Evolutionary conservation across 2,888 invertebrate genomes (phyloP), one percentile per base, ranked within the genome.

Genomic region (Aphidius colemani): DNA sequence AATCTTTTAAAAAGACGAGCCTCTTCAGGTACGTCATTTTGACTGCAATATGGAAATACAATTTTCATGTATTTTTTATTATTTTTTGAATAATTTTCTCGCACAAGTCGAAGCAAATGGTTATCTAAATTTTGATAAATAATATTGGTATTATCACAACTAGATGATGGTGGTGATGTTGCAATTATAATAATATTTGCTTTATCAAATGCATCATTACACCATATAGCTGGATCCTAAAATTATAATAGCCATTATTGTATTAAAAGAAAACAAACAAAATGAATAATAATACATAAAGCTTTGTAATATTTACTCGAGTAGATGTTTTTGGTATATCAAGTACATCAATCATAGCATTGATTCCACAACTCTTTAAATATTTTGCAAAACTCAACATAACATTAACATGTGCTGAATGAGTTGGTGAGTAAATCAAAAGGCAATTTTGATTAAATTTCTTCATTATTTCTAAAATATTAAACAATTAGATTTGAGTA

Each of bases 181-280:
- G 75, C 75, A 10, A 82, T 71, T 41, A 81, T 66, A 63, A 82
- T 70, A 9, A 76, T 69, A 11, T 82, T 77, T 0, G 80, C 78
- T 1, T 61, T 69, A 4, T 72, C 65, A 59, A 82, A 79, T 56
- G 81, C 79, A 7, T 72, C 70, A 43, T 76, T 77, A 63, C 78
- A 82, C 81, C 82, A 82, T 5, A 73, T 63, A 11, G 74, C 74
- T 1, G 79, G 78, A 70, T 80, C 79, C 82, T 82, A 11, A 53
- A 44, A 66, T 41, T 8, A 58, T 18, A 58, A 58, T 6, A 30
- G n/a, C n/a, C n/a, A 11, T 13, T 39, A 40, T 18, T 53, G 13
- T 46, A 11, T 49, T 46, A 49, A 59, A 63, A 57, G 10, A 3
- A 49, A 9, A 49, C 10, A 50, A 41, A 53, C 50, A 45, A 48